Evolutionary conservation across 2,113 vertebrate genomes (phyloP).

Genomic region (Corvus hawaiiensis): DNA sequence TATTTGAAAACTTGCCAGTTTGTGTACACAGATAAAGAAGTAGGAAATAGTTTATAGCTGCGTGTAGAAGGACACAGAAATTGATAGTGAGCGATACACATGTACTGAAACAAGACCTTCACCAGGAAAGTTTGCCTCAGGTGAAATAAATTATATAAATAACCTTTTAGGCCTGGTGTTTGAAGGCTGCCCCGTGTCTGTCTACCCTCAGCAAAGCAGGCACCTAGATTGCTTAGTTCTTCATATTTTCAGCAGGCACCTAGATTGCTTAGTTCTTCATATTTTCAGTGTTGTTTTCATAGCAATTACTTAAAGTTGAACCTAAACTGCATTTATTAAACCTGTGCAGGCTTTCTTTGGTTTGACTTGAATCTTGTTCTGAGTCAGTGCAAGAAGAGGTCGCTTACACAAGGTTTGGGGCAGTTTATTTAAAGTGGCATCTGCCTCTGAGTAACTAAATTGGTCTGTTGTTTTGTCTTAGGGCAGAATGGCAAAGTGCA

Average conservation of each 20-base stretch:
- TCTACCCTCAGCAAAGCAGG: not conserved
- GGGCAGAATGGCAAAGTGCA: not conserved
- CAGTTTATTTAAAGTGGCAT: not conserved
- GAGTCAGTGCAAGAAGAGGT: not conserved
- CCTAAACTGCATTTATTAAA: not conserved
- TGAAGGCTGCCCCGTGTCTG: not conserved
- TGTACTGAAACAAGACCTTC: not conserved
- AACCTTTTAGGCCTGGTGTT: slow-evolving; percentile 15
- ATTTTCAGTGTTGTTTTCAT: not conserved
- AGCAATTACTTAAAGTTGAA: not conserved
- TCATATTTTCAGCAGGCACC: not conserved
- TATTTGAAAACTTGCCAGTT: slow-evolving; percentile 61
- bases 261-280: not conserved
- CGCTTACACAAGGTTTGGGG: not conserved
- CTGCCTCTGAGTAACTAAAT: not conserved
- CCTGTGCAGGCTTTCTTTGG: not conserved
- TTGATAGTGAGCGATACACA: not conserved
- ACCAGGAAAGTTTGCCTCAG: not conserved
- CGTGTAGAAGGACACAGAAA: not conserved
- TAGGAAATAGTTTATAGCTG: not conserved
- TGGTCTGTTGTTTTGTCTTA: not conserved
- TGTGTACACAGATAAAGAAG: slow-evolving; percentile 30
- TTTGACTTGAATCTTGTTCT: not conserved
- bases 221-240: not conserved
- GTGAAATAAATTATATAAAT: slow-evolving; percentile 71